Evolutionary conservation across 1,140 invertebrate genomes (phyloP).

Genomic region (Drosophila nikananu): DNA sequence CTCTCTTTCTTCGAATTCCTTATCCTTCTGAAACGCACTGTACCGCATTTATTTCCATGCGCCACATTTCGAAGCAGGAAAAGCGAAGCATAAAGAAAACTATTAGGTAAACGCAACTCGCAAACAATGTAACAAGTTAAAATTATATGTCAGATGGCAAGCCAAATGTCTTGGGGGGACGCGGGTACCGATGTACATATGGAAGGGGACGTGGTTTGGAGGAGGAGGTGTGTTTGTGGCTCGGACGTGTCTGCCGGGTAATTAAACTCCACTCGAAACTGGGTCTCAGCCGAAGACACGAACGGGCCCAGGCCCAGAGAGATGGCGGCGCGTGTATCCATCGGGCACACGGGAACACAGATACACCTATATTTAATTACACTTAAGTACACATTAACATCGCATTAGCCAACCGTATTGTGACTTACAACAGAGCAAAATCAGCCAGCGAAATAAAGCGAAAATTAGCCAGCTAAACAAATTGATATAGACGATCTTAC

Average conservation of each 20-base stretch:
- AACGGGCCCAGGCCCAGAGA: slow-evolving; percentile 18
- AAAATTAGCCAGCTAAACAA: slow-evolving; percentile 46
- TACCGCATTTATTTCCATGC: slow-evolving; percentile 23
- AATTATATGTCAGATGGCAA: slow-evolving; percentile 57
- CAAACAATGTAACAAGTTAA: slow-evolving; percentile 46
- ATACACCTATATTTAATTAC: slow-evolving; percentile 40
- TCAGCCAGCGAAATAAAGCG: slow-evolving; percentile 27
- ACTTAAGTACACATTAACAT: slow-evolving; percentile 51
- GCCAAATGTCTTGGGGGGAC: slow-evolving; percentile 36
- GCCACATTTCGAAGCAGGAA: slow-evolving; percentile 16
- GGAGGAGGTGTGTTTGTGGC: slow-evolving; percentile 9
- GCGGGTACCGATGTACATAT: slow-evolving; percentile 28
- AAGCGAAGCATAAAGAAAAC: slow-evolving; percentile 23
- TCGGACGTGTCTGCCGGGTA: slow-evolving; percentile 39
- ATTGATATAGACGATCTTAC: slow-evolving; percentile 49
- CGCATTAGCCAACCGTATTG: slow-evolving; percentile 81
- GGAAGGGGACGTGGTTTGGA: slow-evolving; percentile 6
- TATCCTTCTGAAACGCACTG: slow-evolving; percentile 21
- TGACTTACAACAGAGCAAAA: slow-evolving; percentile 69
- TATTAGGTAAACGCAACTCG: slow-evolving; percentile 37
- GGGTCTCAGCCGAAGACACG: slow-evolving; percentile 47
- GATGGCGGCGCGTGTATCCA: slow-evolving; percentile 30
- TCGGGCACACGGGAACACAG: slow-evolving; percentile 27
- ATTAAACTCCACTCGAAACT: slow-evolving; percentile 58
- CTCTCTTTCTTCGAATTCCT: not conserved